Evolutionary conservation across 2,888 invertebrate species (phyloP).

Genomic region (Drosophila longiperda): DNA sequence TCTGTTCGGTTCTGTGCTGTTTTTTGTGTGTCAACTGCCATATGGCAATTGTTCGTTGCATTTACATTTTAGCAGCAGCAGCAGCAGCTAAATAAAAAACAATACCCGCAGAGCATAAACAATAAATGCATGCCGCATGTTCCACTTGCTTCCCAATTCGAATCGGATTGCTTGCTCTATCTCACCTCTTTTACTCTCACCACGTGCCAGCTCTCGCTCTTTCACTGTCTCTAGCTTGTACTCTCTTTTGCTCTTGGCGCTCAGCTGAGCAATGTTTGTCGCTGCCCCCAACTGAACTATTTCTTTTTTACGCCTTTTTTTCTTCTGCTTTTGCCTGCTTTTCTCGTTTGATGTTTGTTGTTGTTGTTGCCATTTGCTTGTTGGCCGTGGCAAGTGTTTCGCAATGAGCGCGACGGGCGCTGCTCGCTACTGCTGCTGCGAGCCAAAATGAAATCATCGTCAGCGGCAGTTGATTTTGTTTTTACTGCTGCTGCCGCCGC

Average conservation of each 20-base stretch:
- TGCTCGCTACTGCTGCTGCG: conserved; percentile 55
- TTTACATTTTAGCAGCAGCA: conserved; percentile 6
- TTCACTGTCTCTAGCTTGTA: conserved; percentile 11
- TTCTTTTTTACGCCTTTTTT: conserved; percentile 67
- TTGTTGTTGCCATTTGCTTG: conserved; percentile 64
- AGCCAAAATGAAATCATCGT: conserved; percentile 79
- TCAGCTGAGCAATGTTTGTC: conserved; percentile 63
- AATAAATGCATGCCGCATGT: conserved; percentile 64
- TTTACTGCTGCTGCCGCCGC: conserved; percentile 35
- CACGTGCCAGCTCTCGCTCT: conserved; percentile 21
- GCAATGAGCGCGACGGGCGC: conserved; percentile 75
- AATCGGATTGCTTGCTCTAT: conserved; percentile 2
- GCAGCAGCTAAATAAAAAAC: conserved; percentile 15
- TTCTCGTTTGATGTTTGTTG: conserved; percentile 55
- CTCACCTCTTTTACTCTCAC: conserved; percentile 46
- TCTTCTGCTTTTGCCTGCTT: conserved; percentile 66
- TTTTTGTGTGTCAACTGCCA: conserved; percentile 4
- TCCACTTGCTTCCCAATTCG: conserved; percentile 32
- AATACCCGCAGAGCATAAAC: conserved; percentile 63
- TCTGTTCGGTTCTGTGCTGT: background rate
- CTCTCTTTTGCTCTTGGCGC: conserved; percentile 59
- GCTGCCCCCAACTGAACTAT: conserved; percentile 72
- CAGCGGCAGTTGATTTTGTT: conserved; percentile 31
- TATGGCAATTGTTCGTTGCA: conserved; percentile 2
- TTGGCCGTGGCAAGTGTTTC: conserved; percentile 83